Percentiles rank a stretch among this genome's conserved stretches.
Evolutionary conservation across 2,888 invertebrate species (phyloP).

Genomic region (Tenthredo livida): DNA sequence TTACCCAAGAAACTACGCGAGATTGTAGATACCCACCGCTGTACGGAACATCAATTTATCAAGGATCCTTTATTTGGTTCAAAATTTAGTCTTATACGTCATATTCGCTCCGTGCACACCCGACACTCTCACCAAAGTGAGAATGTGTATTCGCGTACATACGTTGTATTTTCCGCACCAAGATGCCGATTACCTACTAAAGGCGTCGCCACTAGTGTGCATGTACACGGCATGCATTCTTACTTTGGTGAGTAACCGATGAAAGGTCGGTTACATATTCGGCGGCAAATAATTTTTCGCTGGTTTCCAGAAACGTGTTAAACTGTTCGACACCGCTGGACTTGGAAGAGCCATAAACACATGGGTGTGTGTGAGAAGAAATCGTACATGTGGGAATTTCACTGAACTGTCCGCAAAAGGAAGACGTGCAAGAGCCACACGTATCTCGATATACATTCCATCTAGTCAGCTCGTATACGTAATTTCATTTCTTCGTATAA

Average conservation of each 20-base stretch:
- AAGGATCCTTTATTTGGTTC: not conserved
- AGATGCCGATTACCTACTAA: too few relatives aligned
- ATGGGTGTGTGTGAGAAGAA: not conserved
- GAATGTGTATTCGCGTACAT: too few relatives aligned
- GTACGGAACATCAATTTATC: not conserved
- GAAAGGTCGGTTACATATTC: too few relatives aligned
- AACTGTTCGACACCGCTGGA: not conserved
- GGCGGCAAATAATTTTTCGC: too few relatives aligned
- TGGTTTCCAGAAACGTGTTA: not conserved
- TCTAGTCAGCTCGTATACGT: not conserved
- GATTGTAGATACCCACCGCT: not conserved
- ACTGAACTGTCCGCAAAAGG: not conserved
- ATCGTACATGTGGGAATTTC: not conserved
- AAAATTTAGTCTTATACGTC: not conserved
- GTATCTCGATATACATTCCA: not conserved
- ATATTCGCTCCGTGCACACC: too few relatives aligned
- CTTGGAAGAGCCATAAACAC: not conserved
- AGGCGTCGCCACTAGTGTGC: too few relatives aligned
- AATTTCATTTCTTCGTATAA: not conserved
- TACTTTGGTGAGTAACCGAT: too few relatives aligned
- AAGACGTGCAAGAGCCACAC: not conserved
- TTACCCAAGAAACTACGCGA: conserved; percentile 7
- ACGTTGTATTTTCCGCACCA: too few relatives aligned
- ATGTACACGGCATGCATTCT: too few relatives aligned
- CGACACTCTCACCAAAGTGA: too few relatives aligned